Evolutionary conservation across 2,797 vertebrate genomes (phyloP).

Genomic region (Poecile montanus): DNA sequence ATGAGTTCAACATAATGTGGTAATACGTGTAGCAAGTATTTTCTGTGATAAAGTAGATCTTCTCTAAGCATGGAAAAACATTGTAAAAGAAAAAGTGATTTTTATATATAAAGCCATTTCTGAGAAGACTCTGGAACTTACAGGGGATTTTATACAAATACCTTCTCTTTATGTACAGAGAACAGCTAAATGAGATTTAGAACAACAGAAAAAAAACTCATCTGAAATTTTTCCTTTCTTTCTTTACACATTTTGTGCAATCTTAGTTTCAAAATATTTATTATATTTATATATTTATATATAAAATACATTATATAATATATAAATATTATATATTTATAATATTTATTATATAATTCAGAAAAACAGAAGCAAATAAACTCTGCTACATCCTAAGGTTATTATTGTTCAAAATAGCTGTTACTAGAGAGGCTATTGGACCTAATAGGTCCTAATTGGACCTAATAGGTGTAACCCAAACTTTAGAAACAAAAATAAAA

Average conservation of each 20-base stretch:
- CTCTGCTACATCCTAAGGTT: not conserved
- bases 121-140: not conserved
- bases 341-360: not conserved
- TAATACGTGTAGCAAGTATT: not conserved
- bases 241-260: not conserved
- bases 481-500: not conserved
- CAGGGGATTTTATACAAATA: not conserved
- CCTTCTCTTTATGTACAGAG: not conserved
- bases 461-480: not conserved
- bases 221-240: not conserved
- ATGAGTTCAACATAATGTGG: not conserved
- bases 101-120: not conserved
- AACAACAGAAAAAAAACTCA: not conserved
- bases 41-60: not conserved
- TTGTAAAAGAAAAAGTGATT: not conserved
- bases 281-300: too few relatives aligned
- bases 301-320: too few relatives aligned
- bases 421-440: not conserved
- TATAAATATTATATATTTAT: too few relatives aligned
- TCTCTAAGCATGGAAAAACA: not conserved
- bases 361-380: not conserved
- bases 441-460: not conserved
- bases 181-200: not conserved
- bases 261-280: not conserved
- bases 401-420: not conserved